A percentile compares a stretch with the other conserved stretches of the same genome.
These are phyloP conservation scores for Spea multiplicata DNA, from an alignment of 2,113 vertebrate genomes.

Conservation along the genomic window DNA sequence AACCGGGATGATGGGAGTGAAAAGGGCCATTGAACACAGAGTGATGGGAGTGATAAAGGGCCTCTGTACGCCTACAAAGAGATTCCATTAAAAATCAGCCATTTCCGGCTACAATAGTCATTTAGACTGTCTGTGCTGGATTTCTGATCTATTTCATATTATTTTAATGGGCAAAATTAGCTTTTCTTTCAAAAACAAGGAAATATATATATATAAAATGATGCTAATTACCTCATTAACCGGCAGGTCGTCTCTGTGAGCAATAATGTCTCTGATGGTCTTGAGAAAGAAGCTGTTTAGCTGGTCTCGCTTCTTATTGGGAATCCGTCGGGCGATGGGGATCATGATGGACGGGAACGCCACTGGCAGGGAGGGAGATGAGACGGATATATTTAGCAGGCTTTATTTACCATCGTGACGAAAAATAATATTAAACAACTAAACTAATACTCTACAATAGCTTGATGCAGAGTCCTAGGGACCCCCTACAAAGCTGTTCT, in stretches of 20 bases:
- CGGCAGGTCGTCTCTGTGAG: conserved; percentile 78
- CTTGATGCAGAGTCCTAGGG: background rate
- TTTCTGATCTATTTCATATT: too few relatives aligned
- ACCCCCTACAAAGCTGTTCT: background rate
- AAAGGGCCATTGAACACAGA: too few relatives aligned
- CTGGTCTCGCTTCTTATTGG: conserved; percentile 76
- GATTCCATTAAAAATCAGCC: too few relatives aligned
- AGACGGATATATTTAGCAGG: conserved; percentile 26
- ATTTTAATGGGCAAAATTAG: background rate
- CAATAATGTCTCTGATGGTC: conserved; percentile 77
- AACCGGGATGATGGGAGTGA: too few relatives aligned
- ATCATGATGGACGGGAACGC: conserved; percentile 81
- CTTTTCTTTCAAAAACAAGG: background rate
- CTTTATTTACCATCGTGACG: background rate
- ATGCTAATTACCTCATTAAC: conserved; percentile 72
- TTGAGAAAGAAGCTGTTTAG: conserved; percentile 82
- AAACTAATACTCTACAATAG: too few relatives aligned
- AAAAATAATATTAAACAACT: background rate
- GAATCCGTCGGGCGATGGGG: conserved; percentile 71
- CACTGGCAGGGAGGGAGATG: conserved; percentile 58
- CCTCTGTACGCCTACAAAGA: too few relatives aligned
- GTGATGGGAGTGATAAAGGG: too few relatives aligned
- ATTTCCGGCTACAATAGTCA: too few relatives aligned
- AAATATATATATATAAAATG: background rate
- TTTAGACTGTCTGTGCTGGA: too few relatives aligned